Evolutionary conservation across 2,113 vertebrate genomes (phyloP), one percentile per base, ranked within the genome.

Genomic region (Egretta garzetta): DNA sequence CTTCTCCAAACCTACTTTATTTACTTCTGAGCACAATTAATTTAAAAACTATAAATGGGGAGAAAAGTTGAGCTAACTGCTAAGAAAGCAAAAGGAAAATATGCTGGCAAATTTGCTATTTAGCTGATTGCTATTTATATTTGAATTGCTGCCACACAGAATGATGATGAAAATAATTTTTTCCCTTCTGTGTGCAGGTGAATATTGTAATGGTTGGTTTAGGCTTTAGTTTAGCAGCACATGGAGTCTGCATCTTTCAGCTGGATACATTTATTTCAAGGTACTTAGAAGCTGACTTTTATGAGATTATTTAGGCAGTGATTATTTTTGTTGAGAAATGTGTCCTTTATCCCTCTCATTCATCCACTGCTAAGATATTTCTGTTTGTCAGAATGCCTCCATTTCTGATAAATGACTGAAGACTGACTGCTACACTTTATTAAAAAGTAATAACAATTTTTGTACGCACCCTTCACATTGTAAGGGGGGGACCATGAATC

Each of bases 391-490:
- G 98, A 97, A 97, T 97, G 98, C 97, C 98, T 98, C 97, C 91
- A 93, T 97, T 93, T 95, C 99, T 99, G 99, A 99, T 99, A 99
- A 99, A 99, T 99, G 99, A 99, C 99, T 98, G 99, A 99, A 99
- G 99, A 99, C 98, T 98, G 99, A 99, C 98, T 98, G 99, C 98
- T 99, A 99, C 99, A 99, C 99, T 99, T 99, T 99, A 99, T 99
- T 99, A 99, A 99, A 99, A 99, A 99, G 99, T 99, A 99, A 99
- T 99, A 99, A 99, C 99, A 99, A 99, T 99, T 99, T 99, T 99
- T 99, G 99, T 99, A 99, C 98, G 98, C 99, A 99, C 99, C 99
- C 99, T 99, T 99, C 99, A 99, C 98, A 98, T 99, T 98, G 99
- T 98, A 98, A 99, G 98, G 99, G 98, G 98, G 98, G 98, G 97